Evolutionary conservation across 2,888 invertebrate species (phyloP).

Genomic region (Luperina testacea): DNA sequence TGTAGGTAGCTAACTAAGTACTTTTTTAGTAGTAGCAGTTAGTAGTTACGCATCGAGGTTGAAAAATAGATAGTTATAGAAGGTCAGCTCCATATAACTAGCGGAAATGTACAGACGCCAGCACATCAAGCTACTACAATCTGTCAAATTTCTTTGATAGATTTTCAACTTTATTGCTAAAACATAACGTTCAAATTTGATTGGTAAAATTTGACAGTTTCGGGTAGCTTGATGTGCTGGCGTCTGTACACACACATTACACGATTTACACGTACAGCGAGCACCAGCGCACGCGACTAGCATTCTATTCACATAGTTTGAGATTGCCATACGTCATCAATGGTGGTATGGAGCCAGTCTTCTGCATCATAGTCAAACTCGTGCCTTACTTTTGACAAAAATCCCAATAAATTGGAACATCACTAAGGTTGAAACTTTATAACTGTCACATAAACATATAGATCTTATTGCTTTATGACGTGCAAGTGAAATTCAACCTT

Average conservation of each 20-base stretch:
- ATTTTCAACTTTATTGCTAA: too few relatives aligned
- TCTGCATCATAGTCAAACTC: not conserved
- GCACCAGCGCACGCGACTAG: not conserved
- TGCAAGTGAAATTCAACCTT: not conserved
- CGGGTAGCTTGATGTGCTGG: too few relatives aligned
- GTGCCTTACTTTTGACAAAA: not conserved
- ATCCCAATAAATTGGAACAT: not conserved
- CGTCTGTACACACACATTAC: not conserved
- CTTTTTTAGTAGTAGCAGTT: not conserved
- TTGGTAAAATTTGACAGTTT: too few relatives aligned
- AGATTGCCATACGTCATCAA: not conserved
- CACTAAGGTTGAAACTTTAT: not conserved
- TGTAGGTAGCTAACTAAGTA: too few relatives aligned
- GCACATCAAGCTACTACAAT: too few relatives aligned
- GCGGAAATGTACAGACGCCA: not conserved
- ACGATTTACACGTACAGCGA: not conserved
- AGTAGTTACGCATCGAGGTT: not conserved
- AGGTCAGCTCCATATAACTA: not conserved
- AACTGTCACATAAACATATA: not conserved
- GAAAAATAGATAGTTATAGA: not conserved
- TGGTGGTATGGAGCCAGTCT: not conserved
- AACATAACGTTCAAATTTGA: too few relatives aligned
- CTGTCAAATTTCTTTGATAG: too few relatives aligned
- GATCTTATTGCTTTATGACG: not conserved
- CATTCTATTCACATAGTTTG: not conserved